Evolutionary conservation across 2,888 invertebrate genomes (phyloP).

Genomic region (Cheiracanthium punctorium): DNA sequence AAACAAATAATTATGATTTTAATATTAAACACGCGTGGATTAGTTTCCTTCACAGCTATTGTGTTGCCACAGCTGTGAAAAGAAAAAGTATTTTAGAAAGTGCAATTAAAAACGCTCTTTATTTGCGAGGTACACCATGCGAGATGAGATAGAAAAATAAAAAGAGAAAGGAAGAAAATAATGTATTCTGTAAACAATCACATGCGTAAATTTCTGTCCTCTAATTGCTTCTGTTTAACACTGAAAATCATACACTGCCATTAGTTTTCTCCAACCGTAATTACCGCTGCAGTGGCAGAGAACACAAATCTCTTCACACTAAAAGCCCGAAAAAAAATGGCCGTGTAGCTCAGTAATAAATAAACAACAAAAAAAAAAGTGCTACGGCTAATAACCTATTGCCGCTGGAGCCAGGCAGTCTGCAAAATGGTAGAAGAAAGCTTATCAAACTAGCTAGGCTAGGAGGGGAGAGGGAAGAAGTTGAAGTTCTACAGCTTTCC

Average conservation of each 20-base stretch:
- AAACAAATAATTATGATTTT: no score
- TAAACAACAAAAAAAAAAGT: conserved; percentile 9
- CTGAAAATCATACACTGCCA: not conserved
- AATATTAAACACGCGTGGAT: no score
- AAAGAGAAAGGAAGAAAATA: no score
- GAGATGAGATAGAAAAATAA: not conserved
- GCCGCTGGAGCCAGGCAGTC: conserved; percentile 52
- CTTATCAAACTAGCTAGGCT: conserved; percentile 22
- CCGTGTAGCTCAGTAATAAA: not conserved
- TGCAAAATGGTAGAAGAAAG: conserved; percentile 39
- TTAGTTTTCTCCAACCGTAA: not conserved
- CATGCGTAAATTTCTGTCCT: not conserved
- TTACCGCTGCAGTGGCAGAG: not conserved
- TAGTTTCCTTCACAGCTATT: no score
- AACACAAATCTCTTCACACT: not conserved
- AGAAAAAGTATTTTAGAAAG: no score
- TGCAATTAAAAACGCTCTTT: no score
- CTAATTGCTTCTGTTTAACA: conserved; percentile 1
- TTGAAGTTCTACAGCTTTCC: not conserved
- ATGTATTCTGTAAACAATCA: no score
- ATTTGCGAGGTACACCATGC: not conserved
- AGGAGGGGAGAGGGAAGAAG: not conserved
- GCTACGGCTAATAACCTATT: conserved; percentile 48
- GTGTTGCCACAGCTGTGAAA: no score
- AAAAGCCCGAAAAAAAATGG: conserved; percentile 42